phyloP scores from a whole-genome alignment of 2,797 vertebrate genomes.

The Ibycter americanus region DNA sequence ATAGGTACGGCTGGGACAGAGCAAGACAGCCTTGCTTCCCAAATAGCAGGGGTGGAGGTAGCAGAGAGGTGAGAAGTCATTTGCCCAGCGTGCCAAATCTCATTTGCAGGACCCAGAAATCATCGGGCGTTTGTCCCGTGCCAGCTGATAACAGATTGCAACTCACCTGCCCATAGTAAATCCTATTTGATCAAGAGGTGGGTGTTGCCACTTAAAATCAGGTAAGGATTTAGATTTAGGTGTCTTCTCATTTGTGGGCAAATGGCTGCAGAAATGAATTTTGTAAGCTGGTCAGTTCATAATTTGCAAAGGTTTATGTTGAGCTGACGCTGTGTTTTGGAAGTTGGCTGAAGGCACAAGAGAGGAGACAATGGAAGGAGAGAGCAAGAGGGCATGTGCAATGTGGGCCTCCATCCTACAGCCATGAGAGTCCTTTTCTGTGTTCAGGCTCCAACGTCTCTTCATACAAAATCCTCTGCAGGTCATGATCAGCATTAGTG shows the following conservation, averaged over 20 bases:
- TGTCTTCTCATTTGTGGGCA: neutral
- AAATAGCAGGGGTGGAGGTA: neutral
- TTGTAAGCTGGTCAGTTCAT: neutral
- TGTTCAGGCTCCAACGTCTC: neutral
- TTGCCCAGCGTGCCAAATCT: neutral
- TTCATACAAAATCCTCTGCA: neutral
- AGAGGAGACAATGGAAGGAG: neutral
- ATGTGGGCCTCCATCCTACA: neutral
- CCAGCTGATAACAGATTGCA: neutral
- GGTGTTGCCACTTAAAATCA: neutral
- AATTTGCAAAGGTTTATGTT: neutral
- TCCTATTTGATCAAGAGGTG: neutral
- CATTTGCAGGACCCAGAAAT: neutral
- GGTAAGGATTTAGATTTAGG: neutral
- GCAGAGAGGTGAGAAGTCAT: neutral
- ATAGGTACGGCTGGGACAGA: neutral
- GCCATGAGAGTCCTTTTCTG: neutral
- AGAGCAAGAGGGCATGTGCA: neutral
- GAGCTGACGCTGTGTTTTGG: neutral
- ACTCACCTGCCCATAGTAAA: neutral
- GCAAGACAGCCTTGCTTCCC: neutral
- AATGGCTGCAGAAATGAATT: neutral
- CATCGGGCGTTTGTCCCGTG: rapidly evolving
- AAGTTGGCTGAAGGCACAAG: neutral
- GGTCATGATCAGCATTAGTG: neutral